A percentile compares a stretch with the other conserved stretches of the same genome.
phyloP scores from a whole-genome alignment of 1,140 invertebrate genomes.

The Ephestia elutella region DNA sequence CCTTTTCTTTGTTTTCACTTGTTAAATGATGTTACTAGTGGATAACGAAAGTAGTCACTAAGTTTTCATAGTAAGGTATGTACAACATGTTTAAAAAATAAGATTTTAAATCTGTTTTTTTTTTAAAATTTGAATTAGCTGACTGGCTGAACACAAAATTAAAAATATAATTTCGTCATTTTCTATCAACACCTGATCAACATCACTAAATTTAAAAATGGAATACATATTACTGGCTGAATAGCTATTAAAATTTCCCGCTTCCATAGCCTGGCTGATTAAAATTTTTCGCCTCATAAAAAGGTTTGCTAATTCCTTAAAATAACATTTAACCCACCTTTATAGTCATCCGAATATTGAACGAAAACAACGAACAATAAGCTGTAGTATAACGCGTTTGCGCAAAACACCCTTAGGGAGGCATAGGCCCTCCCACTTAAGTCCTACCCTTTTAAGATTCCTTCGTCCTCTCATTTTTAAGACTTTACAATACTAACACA shows the following conservation, averaged over 20 bases:
- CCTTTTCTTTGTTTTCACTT: too few species aligned
- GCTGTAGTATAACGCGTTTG: slow-evolving; percentile 59
- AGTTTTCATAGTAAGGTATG: too few species aligned
- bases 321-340: slow-evolving; percentile 63
- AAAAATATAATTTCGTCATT: too few species aligned
- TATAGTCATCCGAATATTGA: slow-evolving; percentile 62
- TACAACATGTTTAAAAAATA: too few species aligned
- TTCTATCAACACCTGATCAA: too few species aligned
- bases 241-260: neutral
- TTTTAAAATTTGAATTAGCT: too few species aligned
- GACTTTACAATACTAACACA: slow-evolving; percentile 71
- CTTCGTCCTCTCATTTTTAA: slow-evolving; percentile 71
- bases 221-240: neutral
- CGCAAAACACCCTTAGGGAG: slow-evolving; percentile 43
- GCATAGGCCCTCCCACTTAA: slow-evolving; percentile 51
- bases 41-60: too few species aligned
- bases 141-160: too few species aligned
- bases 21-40: too few species aligned
- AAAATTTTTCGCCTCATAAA: neutral
- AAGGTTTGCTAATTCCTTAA: slow-evolving; percentile 33
- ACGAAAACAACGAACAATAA: slow-evolving; percentile 66
- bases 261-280: neutral
- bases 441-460: slow-evolving; percentile 72
- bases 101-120: too few species aligned
- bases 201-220: too few species aligned